These are phyloP conservation scores for Setophaga coronata DNA, from an alignment of 2,113 vertebrate genomes.

Conservation along the genomic window DNA sequence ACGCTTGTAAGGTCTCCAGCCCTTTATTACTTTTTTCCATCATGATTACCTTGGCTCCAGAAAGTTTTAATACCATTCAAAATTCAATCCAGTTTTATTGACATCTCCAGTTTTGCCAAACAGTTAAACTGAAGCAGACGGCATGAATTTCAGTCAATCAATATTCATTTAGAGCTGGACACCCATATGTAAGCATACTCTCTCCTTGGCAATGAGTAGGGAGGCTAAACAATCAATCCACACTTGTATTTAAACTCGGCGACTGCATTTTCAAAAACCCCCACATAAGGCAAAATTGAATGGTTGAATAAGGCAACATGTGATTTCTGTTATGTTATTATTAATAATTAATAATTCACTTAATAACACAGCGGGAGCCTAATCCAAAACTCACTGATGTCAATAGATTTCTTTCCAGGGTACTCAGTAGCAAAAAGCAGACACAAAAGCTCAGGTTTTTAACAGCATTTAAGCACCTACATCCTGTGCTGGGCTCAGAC, in stretches of 20 bases:
- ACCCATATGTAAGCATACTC: constrained; percentile 39
- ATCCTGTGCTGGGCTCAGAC: not conserved
- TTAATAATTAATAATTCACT: constrained; percentile 69
- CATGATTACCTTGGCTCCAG: constrained; percentile 67
- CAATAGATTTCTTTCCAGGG: constrained; percentile 28
- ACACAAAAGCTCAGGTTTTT: not conserved
- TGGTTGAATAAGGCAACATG: constrained; percentile 50
- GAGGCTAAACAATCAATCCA: constrained; percentile 37
- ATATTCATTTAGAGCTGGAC: constrained; percentile 70
- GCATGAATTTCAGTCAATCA: constrained; percentile 69
- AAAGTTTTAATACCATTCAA: constrained; percentile 74
- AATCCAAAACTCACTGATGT: constrained; percentile 43
- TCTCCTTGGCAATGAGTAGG: constrained; percentile 40
- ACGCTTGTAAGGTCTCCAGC: constrained; percentile 25
- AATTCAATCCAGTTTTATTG: constrained; percentile 69
- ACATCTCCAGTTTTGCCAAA: constrained; percentile 67
- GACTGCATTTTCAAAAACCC: constrained; percentile 29
- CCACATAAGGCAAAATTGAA: constrained; percentile 51
- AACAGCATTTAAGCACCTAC: not conserved
- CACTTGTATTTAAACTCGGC: constrained; percentile 37
- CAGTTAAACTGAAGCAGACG: constrained; percentile 63
- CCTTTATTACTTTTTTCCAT: constrained; percentile 67
- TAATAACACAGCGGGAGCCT: constrained; percentile 57
- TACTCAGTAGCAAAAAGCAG: not conserved
- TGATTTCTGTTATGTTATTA: constrained; percentile 63